Evolutionary conservation across 2,797 vertebrate species (phyloP).

Genomic region (Leuciscus waleckii): DNA sequence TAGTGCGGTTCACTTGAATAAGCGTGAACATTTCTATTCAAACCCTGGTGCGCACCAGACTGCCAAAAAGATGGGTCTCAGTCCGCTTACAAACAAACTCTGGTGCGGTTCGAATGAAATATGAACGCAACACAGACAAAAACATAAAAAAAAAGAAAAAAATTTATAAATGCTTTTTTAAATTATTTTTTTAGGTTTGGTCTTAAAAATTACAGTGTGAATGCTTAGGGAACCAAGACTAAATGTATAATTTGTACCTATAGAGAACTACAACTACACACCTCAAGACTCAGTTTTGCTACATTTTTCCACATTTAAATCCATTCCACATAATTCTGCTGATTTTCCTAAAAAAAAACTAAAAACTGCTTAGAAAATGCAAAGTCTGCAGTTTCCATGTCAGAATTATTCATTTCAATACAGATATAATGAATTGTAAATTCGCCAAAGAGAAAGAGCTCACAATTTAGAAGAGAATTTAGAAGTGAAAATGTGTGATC

Average conservation of each 20-base stretch:
- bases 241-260: background rate
- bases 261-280: background rate
- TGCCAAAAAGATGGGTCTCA: too few species aligned
- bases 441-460: background rate
- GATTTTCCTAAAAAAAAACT: background rate
- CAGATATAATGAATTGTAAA: background rate
- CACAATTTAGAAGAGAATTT: slow-evolving; percentile 2
- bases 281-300: background rate
- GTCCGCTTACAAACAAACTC: background rate
- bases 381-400: background rate
- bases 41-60: background rate
- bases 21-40: background rate
- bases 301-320: background rate
- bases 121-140: background rate
- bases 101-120: background rate
- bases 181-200: too few species aligned
- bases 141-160: background rate
- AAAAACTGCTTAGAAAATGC: background rate
- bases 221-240: background rate
- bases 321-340: background rate
- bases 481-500: background rate
- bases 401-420: background rate
- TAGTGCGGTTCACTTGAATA: background rate
- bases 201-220: background rate
- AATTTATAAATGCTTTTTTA: too few species aligned